Conservation (phyloP, 2,888 invertebrate genomes). For the Suillia variegata region DNA sequence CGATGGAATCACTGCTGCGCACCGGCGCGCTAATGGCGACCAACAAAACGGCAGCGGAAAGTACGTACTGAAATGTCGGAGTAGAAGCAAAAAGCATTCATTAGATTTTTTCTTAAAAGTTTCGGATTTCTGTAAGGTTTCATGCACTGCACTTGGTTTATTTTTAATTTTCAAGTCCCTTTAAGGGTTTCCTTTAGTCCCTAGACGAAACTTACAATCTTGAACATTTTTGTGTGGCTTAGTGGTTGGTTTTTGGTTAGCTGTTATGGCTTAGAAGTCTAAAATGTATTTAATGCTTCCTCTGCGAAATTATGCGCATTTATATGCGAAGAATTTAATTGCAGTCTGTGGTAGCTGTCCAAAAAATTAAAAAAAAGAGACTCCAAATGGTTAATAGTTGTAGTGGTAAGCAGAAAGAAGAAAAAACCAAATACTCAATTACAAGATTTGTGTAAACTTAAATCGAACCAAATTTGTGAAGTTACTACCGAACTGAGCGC, state of each 20-base stretch:
- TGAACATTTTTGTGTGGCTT: constrained; percentile 46
- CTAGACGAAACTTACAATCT: constrained; percentile 50
- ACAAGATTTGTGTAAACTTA: no score
- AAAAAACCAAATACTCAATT: no score
- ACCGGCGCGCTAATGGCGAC: constrained; percentile 27
- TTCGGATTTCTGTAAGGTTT: not conserved
- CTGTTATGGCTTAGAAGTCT: constrained; percentile 13
- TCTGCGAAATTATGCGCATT: not conserved
- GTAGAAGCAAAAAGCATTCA: not conserved
- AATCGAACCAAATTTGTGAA: no score
- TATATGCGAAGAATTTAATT: not conserved
- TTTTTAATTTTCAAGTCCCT: not conserved
- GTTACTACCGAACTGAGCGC: no score
- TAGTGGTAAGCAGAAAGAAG: not conserved
- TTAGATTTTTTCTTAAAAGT: not conserved
- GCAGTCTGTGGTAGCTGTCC: not conserved
- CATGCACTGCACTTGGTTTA: not conserved
- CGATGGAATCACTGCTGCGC: constrained; percentile 39
- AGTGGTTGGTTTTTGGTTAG: constrained; percentile 26
- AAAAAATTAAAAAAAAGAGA: not conserved
- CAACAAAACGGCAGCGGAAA: constrained; percentile 31
- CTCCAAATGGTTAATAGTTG: no score
- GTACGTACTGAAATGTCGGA: constrained; percentile 40
- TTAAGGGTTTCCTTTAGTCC: not conserved
- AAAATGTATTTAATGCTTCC: not conserved